Conservation (phyloP, 2,888 invertebrate genomes). For the Megamerina dolium region DNA sequence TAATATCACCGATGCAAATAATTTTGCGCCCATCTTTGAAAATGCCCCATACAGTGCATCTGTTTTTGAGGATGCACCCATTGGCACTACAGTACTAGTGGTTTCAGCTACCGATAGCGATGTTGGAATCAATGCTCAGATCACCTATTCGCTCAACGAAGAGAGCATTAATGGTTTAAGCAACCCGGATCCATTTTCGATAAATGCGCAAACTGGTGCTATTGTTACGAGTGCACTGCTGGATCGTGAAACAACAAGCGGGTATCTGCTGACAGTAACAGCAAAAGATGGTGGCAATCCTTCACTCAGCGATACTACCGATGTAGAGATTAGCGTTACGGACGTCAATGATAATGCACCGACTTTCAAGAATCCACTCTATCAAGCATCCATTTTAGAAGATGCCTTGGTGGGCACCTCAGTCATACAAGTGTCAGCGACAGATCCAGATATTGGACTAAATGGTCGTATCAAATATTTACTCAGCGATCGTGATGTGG, state of each 20-base stretch:
- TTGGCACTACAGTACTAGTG: constrained; percentile 86
- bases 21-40: constrained; percentile 87
- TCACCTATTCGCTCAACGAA: constrained; percentile 70
- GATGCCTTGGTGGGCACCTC: constrained; percentile 79
- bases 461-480: constrained; percentile 83
- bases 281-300: constrained; percentile 91
- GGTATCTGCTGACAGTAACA: constrained; percentile 84
- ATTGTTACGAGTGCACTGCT: constrained; percentile 78
- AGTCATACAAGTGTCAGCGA: constrained; percentile 71
- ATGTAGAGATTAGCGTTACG: constrained; percentile 88
- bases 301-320: constrained; percentile 86
- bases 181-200: constrained; percentile 69
- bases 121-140: constrained; percentile 89
- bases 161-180: constrained; percentile 56
- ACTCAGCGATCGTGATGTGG: constrained; percentile 64
- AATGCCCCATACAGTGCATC: constrained; percentile 86
- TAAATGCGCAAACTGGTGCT: constrained; percentile 90
- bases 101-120: constrained; percentile 92
- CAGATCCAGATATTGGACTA: constrained; percentile 77
- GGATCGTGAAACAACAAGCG: constrained; percentile 76
- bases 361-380: constrained; percentile 73
- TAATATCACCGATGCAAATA: constrained; percentile 91
- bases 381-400: constrained; percentile 77
- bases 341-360: constrained; percentile 97
- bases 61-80: constrained; percentile 86